phyloP scores from a whole-genome alignment of 2,113 vertebrate species.

The Ancistrus triradiatus region DNA sequence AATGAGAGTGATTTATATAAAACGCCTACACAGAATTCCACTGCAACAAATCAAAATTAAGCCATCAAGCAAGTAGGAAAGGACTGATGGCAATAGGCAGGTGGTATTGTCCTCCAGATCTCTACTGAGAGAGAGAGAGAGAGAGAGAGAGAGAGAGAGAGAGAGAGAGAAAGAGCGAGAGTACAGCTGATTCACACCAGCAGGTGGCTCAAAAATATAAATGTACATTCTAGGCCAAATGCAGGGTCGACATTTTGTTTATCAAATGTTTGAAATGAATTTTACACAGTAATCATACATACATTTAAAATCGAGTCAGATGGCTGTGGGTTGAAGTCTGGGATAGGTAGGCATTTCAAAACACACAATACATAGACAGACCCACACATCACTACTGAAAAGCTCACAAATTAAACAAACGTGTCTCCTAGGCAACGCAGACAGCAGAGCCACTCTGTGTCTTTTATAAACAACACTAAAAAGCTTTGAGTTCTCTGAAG shows the following conservation, averaged over 20 bases:
- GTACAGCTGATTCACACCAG: conserved; percentile 23
- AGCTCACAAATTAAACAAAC: conserved; percentile 28
- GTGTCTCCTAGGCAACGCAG: conserved; percentile 39
- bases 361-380: too few species aligned
- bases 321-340: not conserved
- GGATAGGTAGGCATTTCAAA: too few species aligned
- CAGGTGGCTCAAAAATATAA: not conserved
- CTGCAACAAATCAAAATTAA: conserved; percentile 32
- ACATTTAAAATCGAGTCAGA: not conserved
- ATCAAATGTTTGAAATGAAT: too few species aligned
- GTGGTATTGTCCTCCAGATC: conserved; percentile 29
- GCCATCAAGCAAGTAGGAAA: conserved; percentile 31
- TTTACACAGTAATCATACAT: not conserved
- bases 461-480: conserved; percentile 7
- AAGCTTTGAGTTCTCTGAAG: not conserved
- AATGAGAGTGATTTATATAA: conserved; percentile 12
- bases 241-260: too few species aligned
- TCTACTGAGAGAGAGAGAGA: too few species aligned
- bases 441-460: too few species aligned
- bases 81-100: conserved; percentile 23
- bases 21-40: conserved; percentile 42
- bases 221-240: not conserved
- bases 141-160: too few species aligned
- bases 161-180: not conserved
- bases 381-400: conserved; percentile 5